Percentiles rank a stretch among this genome's conserved stretches.
Conservation (phyloP, 2,113 vertebrate genomes). For the Greenwoodochromis staneri region DNA sequence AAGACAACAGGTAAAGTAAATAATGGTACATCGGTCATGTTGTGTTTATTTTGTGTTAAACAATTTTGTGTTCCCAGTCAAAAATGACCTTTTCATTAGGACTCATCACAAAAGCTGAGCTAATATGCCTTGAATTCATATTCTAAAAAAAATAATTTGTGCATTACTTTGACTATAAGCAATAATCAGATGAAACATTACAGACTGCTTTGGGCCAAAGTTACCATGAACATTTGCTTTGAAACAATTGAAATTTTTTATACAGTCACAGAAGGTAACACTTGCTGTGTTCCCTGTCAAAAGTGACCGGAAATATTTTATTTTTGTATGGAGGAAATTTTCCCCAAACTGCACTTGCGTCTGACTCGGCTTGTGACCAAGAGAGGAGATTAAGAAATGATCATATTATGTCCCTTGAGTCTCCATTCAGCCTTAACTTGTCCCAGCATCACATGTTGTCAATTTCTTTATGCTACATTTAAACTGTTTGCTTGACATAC, state of each 20-base stretch:
- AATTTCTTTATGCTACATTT: not conserved
- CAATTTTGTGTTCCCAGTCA: not conserved
- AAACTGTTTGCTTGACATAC: not conserved
- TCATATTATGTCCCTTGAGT: fast-evolving
- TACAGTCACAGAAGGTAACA: fast-evolving
- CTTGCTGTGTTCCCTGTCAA: not conserved
- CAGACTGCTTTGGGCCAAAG: not conserved
- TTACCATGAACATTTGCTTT: not conserved
- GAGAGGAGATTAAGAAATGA: not conserved
- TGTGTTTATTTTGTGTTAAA: not conserved
- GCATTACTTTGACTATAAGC: not conserved
- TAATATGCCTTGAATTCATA: fast-evolving
- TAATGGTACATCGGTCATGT: not conserved
- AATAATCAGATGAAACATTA: not conserved
- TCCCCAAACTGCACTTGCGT: not conserved
- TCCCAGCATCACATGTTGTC: not conserved
- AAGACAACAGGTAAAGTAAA: not conserved
- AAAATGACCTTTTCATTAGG: not conserved
- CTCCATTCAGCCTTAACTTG: not conserved
- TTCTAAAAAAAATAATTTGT: not conserved
- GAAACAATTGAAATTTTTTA: fast-evolving
- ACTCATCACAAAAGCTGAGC: not conserved
- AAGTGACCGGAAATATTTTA: not conserved
- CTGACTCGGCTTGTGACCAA: fast-evolving
- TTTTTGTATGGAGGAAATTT: not conserved